Conservation (phyloP, 2,888 invertebrate species). For the Sminthurides aquaticus region DNA sequence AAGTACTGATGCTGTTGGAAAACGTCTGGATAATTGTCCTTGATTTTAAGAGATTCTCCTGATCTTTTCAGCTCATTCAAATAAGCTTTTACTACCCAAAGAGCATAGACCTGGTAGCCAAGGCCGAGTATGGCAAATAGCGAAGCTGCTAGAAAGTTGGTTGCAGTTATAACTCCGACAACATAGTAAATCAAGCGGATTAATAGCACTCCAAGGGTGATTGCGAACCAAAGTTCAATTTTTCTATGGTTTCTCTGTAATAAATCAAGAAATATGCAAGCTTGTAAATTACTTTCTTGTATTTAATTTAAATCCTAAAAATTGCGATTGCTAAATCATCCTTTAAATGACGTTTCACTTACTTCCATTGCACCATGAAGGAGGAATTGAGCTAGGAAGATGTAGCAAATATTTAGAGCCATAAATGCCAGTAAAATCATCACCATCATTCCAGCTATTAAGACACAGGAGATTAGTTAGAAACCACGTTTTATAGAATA, state of each 20-base stretch:
- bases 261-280: background rate
- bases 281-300: background rate
- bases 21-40: background rate
- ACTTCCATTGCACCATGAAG: conserved; percentile 23
- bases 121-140: conserved; percentile 20
- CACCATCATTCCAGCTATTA: conserved; percentile 29
- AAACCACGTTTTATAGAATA: no score
- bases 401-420: conserved; percentile 14
- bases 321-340: background rate
- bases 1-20: background rate
- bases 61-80: conserved; percentile 13
- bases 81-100: conserved; percentile 20
- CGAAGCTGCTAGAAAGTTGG: background rate
- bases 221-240: conserved; percentile 27
- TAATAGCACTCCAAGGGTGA: conserved; percentile 24
- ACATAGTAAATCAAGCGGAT: conserved; percentile 24
- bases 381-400: conserved; percentile 19
- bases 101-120: conserved; percentile 16
- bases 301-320: conserved; percentile 2
- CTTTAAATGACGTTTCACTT: background rate
- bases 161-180: conserved; percentile 6
- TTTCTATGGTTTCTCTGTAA: conserved; percentile 30
- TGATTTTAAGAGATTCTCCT: conserved; percentile 9
- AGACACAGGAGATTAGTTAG: no score
- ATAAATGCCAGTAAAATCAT: conserved; percentile 25